phyloP scores from a whole-genome alignment of 2,888 invertebrate species.

The Melanostoma mellinum region DNA sequence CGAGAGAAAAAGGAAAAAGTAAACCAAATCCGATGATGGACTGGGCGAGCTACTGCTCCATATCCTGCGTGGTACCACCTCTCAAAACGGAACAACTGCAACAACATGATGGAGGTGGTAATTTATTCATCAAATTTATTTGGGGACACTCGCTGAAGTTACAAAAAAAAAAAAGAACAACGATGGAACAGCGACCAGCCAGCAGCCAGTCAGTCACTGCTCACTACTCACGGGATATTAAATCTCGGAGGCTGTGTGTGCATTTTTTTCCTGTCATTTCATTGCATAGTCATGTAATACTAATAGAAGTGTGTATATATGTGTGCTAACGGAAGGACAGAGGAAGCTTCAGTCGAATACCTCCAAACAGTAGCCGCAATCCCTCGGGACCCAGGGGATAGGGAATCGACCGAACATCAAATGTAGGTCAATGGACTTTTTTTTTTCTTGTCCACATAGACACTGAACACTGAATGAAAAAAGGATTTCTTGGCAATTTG shows the following conservation, averaged over 20 bases:
- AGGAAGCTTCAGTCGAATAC: neutral
- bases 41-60: neutral
- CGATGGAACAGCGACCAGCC: neutral
- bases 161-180: constrained; percentile 7
- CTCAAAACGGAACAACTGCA: constrained; percentile 5
- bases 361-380: neutral
- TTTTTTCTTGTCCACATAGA: neutral
- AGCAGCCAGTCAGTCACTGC: neutral
- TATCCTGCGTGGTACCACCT: constrained; percentile 5
- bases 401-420: neutral
- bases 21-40: neutral
- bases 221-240: constrained; percentile 15
- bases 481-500: constrained; percentile 25
- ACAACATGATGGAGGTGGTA: constrained; percentile 37
- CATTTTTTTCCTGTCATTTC: constrained; percentile 22
- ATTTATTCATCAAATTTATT: constrained; percentile 70
- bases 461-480: neutral
- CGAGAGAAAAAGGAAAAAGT: constrained; percentile 3
- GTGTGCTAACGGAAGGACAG: constrained; percentile 24
- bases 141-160: constrained; percentile 17
- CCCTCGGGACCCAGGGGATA: neutral
- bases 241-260: constrained; percentile 33
- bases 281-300: constrained; percentile 35
- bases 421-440: constrained; percentile 24
- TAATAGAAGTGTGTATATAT: constrained; percentile 26